Evolutionary conservation across 2,888 invertebrate species (phyloP).

Genomic region (Caenorhabditis imperialis): DNA sequence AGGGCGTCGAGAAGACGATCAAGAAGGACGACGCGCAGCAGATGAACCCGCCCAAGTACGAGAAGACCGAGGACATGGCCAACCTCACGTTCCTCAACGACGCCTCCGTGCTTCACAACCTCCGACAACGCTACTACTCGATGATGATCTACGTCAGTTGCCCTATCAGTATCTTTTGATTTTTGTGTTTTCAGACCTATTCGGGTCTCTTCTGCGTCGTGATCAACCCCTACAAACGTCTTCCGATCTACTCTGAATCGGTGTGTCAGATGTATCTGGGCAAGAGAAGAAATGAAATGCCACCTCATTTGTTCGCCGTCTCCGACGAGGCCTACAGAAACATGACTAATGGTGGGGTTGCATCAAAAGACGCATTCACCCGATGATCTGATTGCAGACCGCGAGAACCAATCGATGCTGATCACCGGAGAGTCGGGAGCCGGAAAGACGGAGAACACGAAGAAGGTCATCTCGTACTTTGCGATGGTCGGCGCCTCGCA

Average conservation of each 20-base stretch:
- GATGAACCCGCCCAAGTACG: conserved; percentile 98
- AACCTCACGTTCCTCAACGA: conserved; percentile 86
- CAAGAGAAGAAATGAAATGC: conserved; percentile 77
- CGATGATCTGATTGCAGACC: conserved; percentile 82
- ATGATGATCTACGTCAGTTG: conserved; percentile 77
- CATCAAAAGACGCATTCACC: too few species aligned
- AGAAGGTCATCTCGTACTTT: conserved; percentile 99
- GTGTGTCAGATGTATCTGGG: conserved; percentile 72
- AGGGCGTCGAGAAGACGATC: conserved; percentile 84
- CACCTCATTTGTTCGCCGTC: conserved; percentile 92
- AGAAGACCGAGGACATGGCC: conserved; percentile 84
- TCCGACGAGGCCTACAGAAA: conserved; percentile 99
- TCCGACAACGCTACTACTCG: conserved; percentile 91
- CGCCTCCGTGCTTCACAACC: conserved; percentile 97
- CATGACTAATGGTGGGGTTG: conserved; percentile 93
- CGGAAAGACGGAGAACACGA: conserved; percentile 99
- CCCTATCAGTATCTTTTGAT: neutral
- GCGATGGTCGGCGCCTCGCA: conserved; percentile 83
- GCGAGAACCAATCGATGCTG: conserved; percentile 99
- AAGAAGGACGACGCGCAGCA: conserved; percentile 81
- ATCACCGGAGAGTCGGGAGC: conserved; percentile 99
- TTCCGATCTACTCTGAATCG: conserved; percentile 77
- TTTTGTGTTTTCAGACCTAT: conserved; percentile 69
- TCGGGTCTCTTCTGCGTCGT: conserved; percentile 78
- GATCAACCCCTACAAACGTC: conserved; percentile 77